A percentile compares a stretch with the other conserved stretches of the same genome.
Conservation (phyloP, 2,888 invertebrate species). For the Machimus atricapillus region DNA sequence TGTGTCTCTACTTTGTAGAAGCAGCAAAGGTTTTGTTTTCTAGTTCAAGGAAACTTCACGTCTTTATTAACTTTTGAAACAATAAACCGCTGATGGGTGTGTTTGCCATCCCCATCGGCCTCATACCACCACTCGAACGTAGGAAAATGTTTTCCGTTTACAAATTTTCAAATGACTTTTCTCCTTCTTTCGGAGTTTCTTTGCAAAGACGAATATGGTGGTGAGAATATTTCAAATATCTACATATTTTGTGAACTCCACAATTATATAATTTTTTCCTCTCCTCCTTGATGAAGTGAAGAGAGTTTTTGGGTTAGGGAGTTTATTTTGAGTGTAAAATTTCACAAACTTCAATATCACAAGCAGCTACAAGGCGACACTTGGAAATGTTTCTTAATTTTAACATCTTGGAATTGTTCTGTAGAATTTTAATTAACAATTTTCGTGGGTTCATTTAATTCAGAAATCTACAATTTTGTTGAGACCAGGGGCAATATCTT, state of each 20-base stretch:
- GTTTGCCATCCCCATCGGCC: conserved; percentile 15
- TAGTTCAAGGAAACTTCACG: conserved; percentile 35
- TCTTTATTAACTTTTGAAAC: conserved; percentile 41
- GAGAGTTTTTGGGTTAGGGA: not conserved
- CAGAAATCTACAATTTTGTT: too few relatives aligned
- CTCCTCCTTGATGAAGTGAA: not conserved
- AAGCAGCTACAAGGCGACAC: conserved; percentile 31
- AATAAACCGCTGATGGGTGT: conserved; percentile 40
- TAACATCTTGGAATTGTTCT: conserved; percentile 1
- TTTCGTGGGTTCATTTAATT: not conserved
- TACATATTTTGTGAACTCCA: conserved; percentile 13
- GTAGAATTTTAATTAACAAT: not conserved
- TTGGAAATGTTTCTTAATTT: conserved; percentile 21
- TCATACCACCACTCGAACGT: not conserved
- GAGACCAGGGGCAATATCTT: too few relatives aligned
- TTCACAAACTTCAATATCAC: conserved; percentile 34
- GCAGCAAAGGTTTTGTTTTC: conserved; percentile 36
- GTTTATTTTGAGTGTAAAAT: conserved; percentile 34
- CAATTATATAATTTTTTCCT: conserved; percentile 20
- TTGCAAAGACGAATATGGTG: not conserved
- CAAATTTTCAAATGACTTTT: conserved; percentile 35
- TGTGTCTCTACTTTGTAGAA: not conserved
- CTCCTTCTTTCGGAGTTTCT: conserved; percentile 14
- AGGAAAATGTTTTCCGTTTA: conserved; percentile 37
- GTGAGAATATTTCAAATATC: conserved; percentile 2